Evolutionary conservation across 2,113 vertebrate genomes (phyloP), one percentile per base, ranked within the genome.

Genomic region (Acanthochromis polyacanthus): DNA sequence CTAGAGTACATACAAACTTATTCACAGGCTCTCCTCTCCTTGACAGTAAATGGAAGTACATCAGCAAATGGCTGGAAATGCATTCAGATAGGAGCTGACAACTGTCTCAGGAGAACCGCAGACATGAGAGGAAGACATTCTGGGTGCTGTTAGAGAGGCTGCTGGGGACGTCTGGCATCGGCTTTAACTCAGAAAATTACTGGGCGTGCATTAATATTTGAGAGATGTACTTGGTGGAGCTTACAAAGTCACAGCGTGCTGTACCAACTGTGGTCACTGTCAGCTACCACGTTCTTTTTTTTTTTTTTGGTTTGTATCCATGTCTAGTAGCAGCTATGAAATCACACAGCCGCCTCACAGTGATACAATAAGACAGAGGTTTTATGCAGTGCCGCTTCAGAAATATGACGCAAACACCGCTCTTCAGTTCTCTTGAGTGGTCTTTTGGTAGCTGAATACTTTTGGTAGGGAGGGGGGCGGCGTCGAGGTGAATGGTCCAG

Each of bases 391-490:
- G 45, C 50, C 88, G 81, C 90, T 94, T 84, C 36, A 91, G 74
- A 81, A 80, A 71, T 63, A 91, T 93, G 93, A 95, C 91, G 89
- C 83, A 92, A 92, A 88, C 89, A 58, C 63, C 58, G 84, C 91
- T 91, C 90, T 94, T 57, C 60, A 88, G 87, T 75, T 80, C 81
- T 78, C 83, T 82, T 71, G 86, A 93, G 92, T 91, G 88, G 88
- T 87, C 92, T 93, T 89, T 93, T 91, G 90, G 89, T 75, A 78
- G 83, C 81, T 76, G 84, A 94, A 91, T 87, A 85, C 86, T 91
- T 92, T 88, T 82, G 74, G 87, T n/a, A n/a, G n/a, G 71, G 74
- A 8, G 77, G 89, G 76, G 79, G 25, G 25, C 23, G 3, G 23
- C 1, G 25, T 25, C 61, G 80, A 84, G 89, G 83, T 91, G 91